Conservation (phyloP, 2,113 vertebrate species). For the Podiceps cristatus region DNA sequence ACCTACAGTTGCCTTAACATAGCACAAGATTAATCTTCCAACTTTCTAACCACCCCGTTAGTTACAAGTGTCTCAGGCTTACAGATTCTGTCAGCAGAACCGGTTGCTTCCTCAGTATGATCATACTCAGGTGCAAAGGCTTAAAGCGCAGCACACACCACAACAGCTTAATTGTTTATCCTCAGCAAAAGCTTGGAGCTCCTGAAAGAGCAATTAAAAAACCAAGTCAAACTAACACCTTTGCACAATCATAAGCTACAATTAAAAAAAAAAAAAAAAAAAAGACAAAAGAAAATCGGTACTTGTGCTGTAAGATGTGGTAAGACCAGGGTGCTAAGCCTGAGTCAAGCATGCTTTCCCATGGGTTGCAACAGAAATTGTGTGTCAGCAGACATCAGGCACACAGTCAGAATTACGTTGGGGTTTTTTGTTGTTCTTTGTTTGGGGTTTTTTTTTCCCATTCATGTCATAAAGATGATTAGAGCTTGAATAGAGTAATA, state of each 20-base stretch:
- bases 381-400: background rate
- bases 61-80: background rate
- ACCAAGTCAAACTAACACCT: background rate
- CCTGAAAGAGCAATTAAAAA: background rate
- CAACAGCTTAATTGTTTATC: background rate
- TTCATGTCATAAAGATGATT: background rate
- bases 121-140: background rate
- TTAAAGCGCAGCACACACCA: background rate
- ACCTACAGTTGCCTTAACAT: background rate
- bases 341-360: background rate
- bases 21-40: background rate
- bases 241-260: background rate
- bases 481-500: background rate
- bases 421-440: no score
- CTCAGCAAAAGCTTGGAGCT: background rate
- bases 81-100: background rate
- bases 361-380: background rate
- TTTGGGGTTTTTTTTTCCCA: background rate
- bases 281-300: background rate
- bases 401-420: background rate
- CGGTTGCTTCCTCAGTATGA: background rate
- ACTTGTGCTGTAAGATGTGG: background rate
- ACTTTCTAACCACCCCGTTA: background rate
- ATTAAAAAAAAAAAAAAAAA: background rate
- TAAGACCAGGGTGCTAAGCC: background rate